Evolutionary conservation across 2,888 invertebrate genomes (phyloP).

Genomic region (Zhuqinia jingwanae): DNA sequence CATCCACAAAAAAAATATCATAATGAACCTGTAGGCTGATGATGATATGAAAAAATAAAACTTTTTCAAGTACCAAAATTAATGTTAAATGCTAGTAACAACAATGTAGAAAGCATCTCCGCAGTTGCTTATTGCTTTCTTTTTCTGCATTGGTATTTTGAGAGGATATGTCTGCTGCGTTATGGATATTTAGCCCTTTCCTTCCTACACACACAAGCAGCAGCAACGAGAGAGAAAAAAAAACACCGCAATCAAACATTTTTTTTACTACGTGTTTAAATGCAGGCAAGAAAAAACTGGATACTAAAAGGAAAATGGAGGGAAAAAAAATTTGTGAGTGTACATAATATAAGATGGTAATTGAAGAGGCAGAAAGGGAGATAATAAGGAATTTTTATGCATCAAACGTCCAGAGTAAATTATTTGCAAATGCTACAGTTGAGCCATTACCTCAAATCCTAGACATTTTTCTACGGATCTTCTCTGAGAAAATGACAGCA

Average conservation of each 20-base stretch:
- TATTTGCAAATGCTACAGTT: constrained; percentile 79
- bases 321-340: constrained; percentile 28
- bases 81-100: constrained; percentile 58
- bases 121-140: constrained; percentile 62
- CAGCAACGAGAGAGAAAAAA: neutral
- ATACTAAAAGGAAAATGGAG: neutral
- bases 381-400: constrained; percentile 80
- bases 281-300: constrained; percentile 4
- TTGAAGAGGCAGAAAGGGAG: constrained; percentile 76
- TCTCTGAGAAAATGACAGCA: constrained; percentile 79
- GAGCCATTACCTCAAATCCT: constrained; percentile 80
- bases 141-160: constrained; percentile 19
- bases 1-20: too few relatives aligned
- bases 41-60: too few relatives aligned
- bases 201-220: too few relatives aligned
- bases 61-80: too few relatives aligned
- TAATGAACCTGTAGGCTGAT: too few relatives aligned
- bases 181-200: too few relatives aligned
- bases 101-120: constrained; percentile 56
- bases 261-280: constrained; percentile 37
- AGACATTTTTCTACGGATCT: constrained; percentile 79
- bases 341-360: constrained; percentile 75
- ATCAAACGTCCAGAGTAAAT: constrained; percentile 79
- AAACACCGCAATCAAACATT: constrained; percentile 38
- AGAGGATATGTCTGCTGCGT: too few relatives aligned